phyloP scores from a whole-genome alignment of 2,888 invertebrate genomes.

The Lapara coniferarum region DNA sequence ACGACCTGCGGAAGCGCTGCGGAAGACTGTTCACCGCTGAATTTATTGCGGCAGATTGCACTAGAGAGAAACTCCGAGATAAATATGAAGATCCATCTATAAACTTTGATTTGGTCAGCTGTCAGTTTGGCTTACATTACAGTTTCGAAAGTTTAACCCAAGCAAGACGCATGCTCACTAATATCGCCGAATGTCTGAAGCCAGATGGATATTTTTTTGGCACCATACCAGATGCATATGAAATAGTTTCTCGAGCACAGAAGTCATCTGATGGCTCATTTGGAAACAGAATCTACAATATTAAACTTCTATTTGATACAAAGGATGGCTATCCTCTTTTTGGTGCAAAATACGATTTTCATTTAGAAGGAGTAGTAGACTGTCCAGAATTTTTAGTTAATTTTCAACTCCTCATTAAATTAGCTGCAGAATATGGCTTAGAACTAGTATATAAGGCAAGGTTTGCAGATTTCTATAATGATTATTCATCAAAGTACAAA shows the following conservation, averaged over 20 bases:
- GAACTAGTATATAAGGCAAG: constrained; percentile 87
- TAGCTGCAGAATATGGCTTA: constrained; percentile 88
- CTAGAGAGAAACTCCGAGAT: constrained; percentile 90
- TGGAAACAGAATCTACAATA: constrained; percentile 91
- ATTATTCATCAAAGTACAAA: constrained; percentile 74
- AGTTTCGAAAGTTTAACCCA: constrained; percentile 95
- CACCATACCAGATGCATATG: constrained; percentile 96
- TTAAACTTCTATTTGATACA: constrained; percentile 88
- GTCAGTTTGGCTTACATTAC: constrained; percentile 99
- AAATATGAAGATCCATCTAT: constrained; percentile 90
- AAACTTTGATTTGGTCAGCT: constrained; percentile 95
- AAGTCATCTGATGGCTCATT: constrained; percentile 84
- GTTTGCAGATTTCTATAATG: constrained; percentile 91
- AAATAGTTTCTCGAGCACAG: constrained; percentile 90
- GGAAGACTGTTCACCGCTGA: constrained; percentile 90
- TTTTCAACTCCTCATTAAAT: constrained; percentile 91
- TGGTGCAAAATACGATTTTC: constrained; percentile 98
- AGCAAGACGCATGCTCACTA: constrained; percentile 95
- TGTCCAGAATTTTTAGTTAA: constrained; percentile 99
- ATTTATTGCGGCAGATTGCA: constrained; percentile 96
- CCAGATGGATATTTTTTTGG: constrained; percentile 98
- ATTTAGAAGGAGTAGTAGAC: constrained; percentile 97
- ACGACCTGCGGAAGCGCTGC: constrained; percentile 83
- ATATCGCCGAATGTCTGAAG: constrained; percentile 94
- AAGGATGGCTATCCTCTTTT: constrained; percentile 90